Percentiles rank a stretch among this genome's conserved stretches.
These are phyloP conservation scores for Orthonychiurus folsomi DNA, from an alignment of 2,888 invertebrate species.

Conservation along the genomic window DNA sequence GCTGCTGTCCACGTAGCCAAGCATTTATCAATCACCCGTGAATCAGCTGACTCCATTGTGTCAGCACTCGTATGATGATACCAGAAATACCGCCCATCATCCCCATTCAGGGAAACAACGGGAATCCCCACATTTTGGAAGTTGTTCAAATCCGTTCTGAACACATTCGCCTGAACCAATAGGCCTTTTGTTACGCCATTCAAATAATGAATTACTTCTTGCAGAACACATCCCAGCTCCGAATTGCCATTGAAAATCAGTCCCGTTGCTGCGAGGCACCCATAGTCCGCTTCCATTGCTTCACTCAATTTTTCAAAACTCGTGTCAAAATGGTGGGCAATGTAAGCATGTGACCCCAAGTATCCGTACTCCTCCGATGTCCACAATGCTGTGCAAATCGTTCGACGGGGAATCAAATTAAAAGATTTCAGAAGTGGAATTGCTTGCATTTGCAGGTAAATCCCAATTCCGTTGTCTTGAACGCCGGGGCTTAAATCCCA, in stretches of 20 bases:
- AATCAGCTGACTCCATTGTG: slow-evolving; percentile 62
- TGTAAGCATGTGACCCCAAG: slow-evolving; percentile 56
- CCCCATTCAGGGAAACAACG: slow-evolving; percentile 57
- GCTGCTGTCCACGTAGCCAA: slow-evolving; percentile 70
- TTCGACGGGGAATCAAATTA: slow-evolving; percentile 44
- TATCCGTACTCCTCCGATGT: slow-evolving; percentile 61
- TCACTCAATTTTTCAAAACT: slow-evolving; percentile 58
- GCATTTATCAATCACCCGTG: slow-evolving; percentile 50
- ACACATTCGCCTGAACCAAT: slow-evolving; percentile 15
- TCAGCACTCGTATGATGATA: slow-evolving; percentile 73
- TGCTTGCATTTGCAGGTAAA: slow-evolving; percentile 45
- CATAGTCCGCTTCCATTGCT: slow-evolving; percentile 73
- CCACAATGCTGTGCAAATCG: slow-evolving; percentile 45
- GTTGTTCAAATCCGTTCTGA: slow-evolving; percentile 17
- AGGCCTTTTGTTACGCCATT: slow-evolving; percentile 19
- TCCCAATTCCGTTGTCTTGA: slow-evolving; percentile 48
- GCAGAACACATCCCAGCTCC: slow-evolving; percentile 57
- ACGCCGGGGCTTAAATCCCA: slow-evolving; percentile 51
- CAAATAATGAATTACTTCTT: slow-evolving; percentile 48
- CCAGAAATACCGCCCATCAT: slow-evolving; percentile 50
- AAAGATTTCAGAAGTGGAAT: slow-evolving; percentile 43
- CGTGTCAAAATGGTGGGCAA: slow-evolving; percentile 49
- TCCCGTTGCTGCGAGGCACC: slow-evolving; percentile 67
- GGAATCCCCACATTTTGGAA: slow-evolving; percentile 55
- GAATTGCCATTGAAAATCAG: slow-evolving; percentile 55